phyloP scores from a whole-genome alignment of 2,888 invertebrate genomes.

The Zele albiditarsus region DNA sequence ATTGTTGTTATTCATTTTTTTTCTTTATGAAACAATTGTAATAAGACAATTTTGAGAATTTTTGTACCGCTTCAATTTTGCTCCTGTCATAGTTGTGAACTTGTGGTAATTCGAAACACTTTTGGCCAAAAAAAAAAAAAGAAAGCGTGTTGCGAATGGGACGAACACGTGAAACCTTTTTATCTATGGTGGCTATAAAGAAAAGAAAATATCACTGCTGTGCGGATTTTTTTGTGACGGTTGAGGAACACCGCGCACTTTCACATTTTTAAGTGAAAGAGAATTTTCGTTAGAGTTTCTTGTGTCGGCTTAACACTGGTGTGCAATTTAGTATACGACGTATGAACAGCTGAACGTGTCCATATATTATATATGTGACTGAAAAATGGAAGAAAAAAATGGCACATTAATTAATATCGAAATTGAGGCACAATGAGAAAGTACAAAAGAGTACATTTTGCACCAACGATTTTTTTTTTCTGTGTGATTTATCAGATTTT shows the following conservation, averaged over 20 bases:
- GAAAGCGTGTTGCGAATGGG: background rate
- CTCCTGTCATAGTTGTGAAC: background rate
- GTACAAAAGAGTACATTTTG: background rate
- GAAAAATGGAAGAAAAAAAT: background rate
- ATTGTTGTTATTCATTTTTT: no score
- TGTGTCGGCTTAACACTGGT: background rate
- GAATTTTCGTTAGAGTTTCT: background rate
- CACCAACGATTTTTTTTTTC: background rate
- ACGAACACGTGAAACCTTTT: constrained; percentile 1
- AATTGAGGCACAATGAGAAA: background rate
- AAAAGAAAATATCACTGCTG: background rate
- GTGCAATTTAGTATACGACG: background rate
- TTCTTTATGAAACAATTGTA: no score
- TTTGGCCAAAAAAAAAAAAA: background rate
- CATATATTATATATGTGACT: background rate
- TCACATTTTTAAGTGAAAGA: background rate
- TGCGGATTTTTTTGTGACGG: background rate
- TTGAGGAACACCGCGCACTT: background rate
- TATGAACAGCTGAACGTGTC: background rate
- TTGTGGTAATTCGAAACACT: constrained; percentile 3
- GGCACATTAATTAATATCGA: background rate
- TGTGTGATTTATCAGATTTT: constrained; percentile 11
- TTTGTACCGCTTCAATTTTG: constrained; percentile 2
- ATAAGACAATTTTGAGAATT: no score
- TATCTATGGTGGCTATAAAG: background rate